Evolutionary conservation across 2,888 invertebrate species (phyloP).

Genomic region (Nomada goodeniana): DNA sequence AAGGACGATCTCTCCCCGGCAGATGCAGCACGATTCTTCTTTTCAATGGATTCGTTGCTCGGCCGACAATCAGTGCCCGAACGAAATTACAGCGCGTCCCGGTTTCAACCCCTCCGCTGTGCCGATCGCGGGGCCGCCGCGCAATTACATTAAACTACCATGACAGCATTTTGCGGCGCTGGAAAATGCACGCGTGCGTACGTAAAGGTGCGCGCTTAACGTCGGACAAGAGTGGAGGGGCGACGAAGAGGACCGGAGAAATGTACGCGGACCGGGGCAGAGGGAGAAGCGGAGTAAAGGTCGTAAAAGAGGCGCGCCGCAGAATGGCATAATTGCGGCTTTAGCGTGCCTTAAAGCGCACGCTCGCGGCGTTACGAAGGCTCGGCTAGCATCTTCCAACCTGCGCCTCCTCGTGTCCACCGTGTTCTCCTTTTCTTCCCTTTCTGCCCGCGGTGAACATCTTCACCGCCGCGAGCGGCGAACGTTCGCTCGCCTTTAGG

Average conservation of each 20-base stretch:
- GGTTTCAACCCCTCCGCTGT: conserved; percentile 19
- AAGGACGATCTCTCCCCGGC: background rate
- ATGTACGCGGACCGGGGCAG: conserved; percentile 5
- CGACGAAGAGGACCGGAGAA: background rate
- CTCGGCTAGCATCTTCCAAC: conserved; percentile 38
- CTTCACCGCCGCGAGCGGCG: background rate
- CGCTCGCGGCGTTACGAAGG: conserved; percentile 42
- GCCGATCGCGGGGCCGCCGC: conserved; percentile 7
- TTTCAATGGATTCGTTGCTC: conserved; percentile 27
- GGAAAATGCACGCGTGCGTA: conserved; percentile 29
- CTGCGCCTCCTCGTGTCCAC: conserved; percentile 9
- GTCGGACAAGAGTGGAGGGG: background rate
- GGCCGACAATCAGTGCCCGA: conserved; percentile 36
- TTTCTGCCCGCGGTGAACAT: background rate
- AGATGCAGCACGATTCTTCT: conserved; percentile 17
- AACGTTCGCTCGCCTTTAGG: conserved; percentile 23
- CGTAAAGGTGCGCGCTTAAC: conserved; percentile 30
- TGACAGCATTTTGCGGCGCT: conserved; percentile 45
- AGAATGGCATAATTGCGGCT: conserved; percentile 66
- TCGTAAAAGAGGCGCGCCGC: conserved; percentile 58
- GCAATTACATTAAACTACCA: conserved; percentile 63
- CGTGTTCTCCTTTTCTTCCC: background rate
- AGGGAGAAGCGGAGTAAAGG: conserved; percentile 54
- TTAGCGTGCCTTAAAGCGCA: conserved; percentile 63
- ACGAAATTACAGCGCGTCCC: conserved; percentile 45